phyloP scores from a whole-genome alignment of 2,797 vertebrate genomes.

The Etheostoma perlongum region DNA sequence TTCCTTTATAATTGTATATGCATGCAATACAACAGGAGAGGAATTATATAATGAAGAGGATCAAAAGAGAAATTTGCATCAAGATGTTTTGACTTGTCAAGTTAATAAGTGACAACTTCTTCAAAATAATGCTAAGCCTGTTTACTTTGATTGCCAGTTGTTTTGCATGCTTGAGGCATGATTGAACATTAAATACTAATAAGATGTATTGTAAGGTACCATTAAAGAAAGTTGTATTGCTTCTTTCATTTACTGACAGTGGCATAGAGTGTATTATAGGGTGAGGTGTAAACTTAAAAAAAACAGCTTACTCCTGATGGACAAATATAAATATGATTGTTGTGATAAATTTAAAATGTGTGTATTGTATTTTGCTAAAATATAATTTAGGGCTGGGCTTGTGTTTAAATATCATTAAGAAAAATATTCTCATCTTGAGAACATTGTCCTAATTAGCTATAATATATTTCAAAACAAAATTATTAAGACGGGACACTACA shows the following conservation, averaged over 20 bases:
- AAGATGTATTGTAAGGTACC: slow-evolving; percentile 9
- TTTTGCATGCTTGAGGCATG: slow-evolving; percentile 7
- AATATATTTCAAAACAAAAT: not conserved
- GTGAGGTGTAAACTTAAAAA: slow-evolving; percentile 6
- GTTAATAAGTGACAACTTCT: not conserved
- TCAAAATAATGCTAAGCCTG: not conserved
- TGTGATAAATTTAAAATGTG: not conserved
- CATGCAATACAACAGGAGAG: no score
- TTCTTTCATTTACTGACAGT: slow-evolving; percentile 9
- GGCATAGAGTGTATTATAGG: not conserved
- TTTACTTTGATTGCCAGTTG: not conserved
- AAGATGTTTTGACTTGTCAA: no score
- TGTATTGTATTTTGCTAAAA: not conserved
- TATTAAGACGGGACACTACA: not conserved
- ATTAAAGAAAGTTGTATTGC: not conserved
- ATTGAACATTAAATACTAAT: not conserved
- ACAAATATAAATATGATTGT: not conserved
- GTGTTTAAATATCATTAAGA: not conserved
- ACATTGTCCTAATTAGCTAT: not conserved
- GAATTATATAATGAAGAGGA: no score
- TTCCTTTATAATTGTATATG: not conserved
- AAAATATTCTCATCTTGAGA: not conserved
- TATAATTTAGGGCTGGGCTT: not conserved
- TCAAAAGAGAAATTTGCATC: no score
- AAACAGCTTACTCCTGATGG: not conserved